A percentile compares a stretch with the other conserved stretches of the same genome.
Evolutionary conservation across 1,140 invertebrate species (phyloP).

Genomic region (Limonius californicus): DNA sequence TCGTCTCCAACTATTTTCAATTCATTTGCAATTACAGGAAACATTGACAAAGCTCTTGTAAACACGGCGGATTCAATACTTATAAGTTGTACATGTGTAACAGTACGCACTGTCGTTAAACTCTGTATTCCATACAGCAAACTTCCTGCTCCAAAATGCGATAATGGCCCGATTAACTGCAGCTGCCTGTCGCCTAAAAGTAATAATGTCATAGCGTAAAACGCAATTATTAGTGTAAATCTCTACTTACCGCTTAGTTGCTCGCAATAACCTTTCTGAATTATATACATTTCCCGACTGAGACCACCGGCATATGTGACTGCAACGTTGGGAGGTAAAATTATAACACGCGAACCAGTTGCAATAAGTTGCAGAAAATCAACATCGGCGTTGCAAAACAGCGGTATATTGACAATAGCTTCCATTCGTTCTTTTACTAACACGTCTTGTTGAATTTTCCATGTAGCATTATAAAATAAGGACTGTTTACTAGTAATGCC

Average conservation of each 20-base stretch:
- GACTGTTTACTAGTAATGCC: slow-evolving; percentile 15
- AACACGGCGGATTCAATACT: not conserved
- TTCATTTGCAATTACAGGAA: not conserved
- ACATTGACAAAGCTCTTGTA: slow-evolving; percentile 10
- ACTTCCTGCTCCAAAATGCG: slow-evolving; percentile 46
- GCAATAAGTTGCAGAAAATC: slow-evolving; percentile 21
- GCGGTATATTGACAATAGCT: slow-evolving; percentile 12
- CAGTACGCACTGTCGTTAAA: slow-evolving; percentile 45
- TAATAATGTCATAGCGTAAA: too few relatives aligned
- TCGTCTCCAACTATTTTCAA: not conserved
- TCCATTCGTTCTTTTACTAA: slow-evolving; percentile 21
- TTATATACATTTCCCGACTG: slow-evolving; percentile 48
- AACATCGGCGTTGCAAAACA: slow-evolving; percentile 20
- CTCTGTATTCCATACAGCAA: slow-evolving; percentile 48
- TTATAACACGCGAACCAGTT: slow-evolving; percentile 45
- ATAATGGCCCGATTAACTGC: slow-evolving; percentile 13
- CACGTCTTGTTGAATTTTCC: slow-evolving; percentile 17
- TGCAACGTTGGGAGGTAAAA: slow-evolving; percentile 49
- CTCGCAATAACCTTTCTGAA: slow-evolving; percentile 48
- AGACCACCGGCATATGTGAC: slow-evolving; percentile 49
- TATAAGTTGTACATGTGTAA: slow-evolving; percentile 42
- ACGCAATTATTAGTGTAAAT: not conserved
- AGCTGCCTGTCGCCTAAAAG: not conserved
- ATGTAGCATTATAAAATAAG: slow-evolving; percentile 16
- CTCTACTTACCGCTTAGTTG: slow-evolving; percentile 16